Evolutionary conservation across 1,140 invertebrate genomes (phyloP).

Genomic region (Trichonephila inaurata): DNA sequence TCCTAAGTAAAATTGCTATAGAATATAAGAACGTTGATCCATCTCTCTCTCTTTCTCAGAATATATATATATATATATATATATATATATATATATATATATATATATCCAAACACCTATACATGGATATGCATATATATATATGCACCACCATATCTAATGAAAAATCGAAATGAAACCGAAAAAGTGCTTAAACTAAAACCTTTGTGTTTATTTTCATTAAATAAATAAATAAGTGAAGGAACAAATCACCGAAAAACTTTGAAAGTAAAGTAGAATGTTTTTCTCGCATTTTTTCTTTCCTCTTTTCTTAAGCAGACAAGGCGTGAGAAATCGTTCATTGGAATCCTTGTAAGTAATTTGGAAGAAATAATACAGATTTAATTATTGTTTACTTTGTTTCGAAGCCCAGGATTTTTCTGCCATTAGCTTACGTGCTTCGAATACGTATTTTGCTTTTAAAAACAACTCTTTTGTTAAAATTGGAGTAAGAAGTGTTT

Average conservation of each 20-base stretch:
- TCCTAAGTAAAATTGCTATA: conserved; percentile 38
- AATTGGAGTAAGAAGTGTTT: neutral
- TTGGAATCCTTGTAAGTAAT: conserved; percentile 13
- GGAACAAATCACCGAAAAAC: neutral
- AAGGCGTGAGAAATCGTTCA: conserved; percentile 37
- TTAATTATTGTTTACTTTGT: conserved; percentile 28
- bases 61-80: neutral
- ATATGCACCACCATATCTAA: conserved; percentile 1
- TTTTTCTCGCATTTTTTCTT: neutral
- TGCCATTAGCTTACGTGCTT: neutral
- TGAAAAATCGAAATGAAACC: conserved; percentile 52
- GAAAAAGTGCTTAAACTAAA: conserved; percentile 23
- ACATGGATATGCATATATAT: neutral
- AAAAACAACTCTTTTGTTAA: neutral
- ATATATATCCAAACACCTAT: neutral
- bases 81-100: neutral
- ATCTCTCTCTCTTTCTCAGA: too few relatives aligned
- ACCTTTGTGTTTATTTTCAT: conserved; percentile 26
- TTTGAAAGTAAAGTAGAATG: neutral
- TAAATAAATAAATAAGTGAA: conserved; percentile 31
- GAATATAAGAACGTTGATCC: conserved; percentile 27
- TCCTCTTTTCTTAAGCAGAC: neutral
- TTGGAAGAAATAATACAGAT: conserved; percentile 23
- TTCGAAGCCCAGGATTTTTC: neutral
- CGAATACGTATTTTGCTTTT: neutral